Evolutionary conservation across 2,888 invertebrate species (phyloP), one percentile per base, ranked within the genome.

Genomic region (Pseudococcus jackbeardsleyi): DNA sequence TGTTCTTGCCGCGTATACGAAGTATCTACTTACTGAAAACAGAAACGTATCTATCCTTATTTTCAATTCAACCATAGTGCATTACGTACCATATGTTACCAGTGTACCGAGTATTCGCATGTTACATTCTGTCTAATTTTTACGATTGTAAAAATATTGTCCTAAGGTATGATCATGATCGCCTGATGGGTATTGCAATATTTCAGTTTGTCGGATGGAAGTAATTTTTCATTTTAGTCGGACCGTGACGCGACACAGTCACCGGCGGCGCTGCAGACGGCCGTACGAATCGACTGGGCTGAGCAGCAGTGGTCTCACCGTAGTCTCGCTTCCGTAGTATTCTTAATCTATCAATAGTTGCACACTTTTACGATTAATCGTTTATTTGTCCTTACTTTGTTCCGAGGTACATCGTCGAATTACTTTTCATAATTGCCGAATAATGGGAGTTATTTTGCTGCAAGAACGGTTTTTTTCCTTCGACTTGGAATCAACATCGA

Each of bases 321-420:
- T n/a, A n/a, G n/a, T n/a, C n/a, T n/a, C n/a, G n/a, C n/a, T n/a
- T n/a, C n/a, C n/a, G n/a, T n/a, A n/a, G n/a, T n/a, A n/a, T n/a
- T n/a, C n/a, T n/a, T n/a, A n/a, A n/a, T n/a, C n/a, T n/a, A n/a
- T n/a, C 48, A 12, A n/a, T 19, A 3, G 59, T 59, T 7, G 3
- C 59, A 8, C 22, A 4, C 22, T 64, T 22, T 64, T 1, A 15
- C 72, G 72, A 33, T 72, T 72, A 72, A 72, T 72, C 72, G 72
- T 72, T 72, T 33, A 33, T 72, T 72, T 72, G 72, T 72, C 33
- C 72, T 72, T 72, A 72, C 33, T 72, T 33, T 17, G 72, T 72
- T 17, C 26, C 3, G 26, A 26, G 26, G 68, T 68, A 9, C 26
- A 22, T 26, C 26, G 26, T 68, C 19, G 68, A 68, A 15, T 15